Evolutionary conservation across 2,888 invertebrate species (phyloP), one percentile per base, ranked within the genome.

Genomic region (Parnassius apollo): DNA sequence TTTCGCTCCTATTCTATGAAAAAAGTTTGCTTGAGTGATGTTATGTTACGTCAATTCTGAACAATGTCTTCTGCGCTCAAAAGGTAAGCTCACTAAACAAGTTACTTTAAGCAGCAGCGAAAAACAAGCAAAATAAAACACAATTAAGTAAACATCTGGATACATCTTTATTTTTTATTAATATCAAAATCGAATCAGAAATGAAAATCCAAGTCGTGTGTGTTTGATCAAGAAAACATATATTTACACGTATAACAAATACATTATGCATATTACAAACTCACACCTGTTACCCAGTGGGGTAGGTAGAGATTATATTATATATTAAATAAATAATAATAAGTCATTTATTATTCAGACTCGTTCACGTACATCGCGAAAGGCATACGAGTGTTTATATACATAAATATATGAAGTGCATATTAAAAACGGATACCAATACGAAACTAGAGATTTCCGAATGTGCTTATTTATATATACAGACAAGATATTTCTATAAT

Each of bases 171-270:
- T 61, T 63, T 42, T 55, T 57, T 10, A 25, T 58, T 62, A 66
- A 65, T 68, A 60, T 72, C 71, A 76, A 71, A 69, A 63, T 69
- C 69, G 67, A 68, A 57, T 62, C 71, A 76, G 64, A 75, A 83
- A 84, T 81, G 72, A 84, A 85, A 85, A 83, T 84, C 86, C 85
- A 71, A 42, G 76, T 83, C 82, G 71, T 79, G 63, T 66, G 59
- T 72, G 70, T 79, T 75, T 72, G 61, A 12, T 4, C 64, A 73
- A 75, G 78, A 82, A 22, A 83, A 82, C 75, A 72, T 86, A 84
- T 87, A 86, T 85, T 83, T 83, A 82, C 73, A 79, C 77, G 79
- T 70, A 56, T 51, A 50, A 2, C 18, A 18, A 18, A 18, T 18
- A 18, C 18, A 18, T 18, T 18, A 18, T 1, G 18, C 18, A 18